Evolutionary conservation across 30 jellyfish, hydroid and myxozoan species (phyloP).

Genomic region (Aurelia sp.): DNA sequence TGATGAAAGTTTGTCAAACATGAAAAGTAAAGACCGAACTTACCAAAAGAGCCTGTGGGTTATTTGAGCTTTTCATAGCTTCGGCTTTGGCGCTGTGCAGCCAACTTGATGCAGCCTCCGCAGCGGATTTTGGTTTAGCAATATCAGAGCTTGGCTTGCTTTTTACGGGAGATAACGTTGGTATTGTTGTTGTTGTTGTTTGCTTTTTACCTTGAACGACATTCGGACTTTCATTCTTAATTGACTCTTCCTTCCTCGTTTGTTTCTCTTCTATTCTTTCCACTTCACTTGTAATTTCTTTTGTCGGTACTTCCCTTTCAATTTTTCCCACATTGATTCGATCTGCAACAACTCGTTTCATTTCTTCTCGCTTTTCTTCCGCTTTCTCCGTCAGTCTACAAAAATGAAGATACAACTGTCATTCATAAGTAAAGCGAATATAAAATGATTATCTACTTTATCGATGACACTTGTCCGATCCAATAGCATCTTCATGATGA

Average conservation of each 20-base stretch:
- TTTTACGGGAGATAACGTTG: constrained; percentile 13
- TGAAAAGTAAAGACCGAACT: background rate
- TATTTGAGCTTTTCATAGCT: background rate
- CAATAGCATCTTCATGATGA: too few relatives aligned
- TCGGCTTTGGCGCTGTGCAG: constrained; percentile 73
- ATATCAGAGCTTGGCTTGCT: background rate
- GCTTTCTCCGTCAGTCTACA: constrained; percentile 63
- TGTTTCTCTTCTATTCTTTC: background rate
- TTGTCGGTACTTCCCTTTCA: background rate
- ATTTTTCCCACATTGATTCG: constrained; percentile 2
- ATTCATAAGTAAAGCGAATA: too few relatives aligned
- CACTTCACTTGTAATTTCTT: background rate
- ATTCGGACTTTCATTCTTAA: background rate
- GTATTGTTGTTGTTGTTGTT: background rate
- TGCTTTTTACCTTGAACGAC: background rate
- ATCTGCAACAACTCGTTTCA: constrained; percentile 59
- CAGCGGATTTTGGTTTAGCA: constrained; percentile 24
- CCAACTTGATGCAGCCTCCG: constrained; percentile 82
- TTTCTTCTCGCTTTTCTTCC: constrained; percentile 56
- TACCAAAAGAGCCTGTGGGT: constrained; percentile 15
- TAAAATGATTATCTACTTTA: too few relatives aligned
- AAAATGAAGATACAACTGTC: too few relatives aligned
- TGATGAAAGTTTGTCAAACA: background rate
- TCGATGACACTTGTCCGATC: too few relatives aligned
- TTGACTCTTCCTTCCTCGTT: background rate